phyloP scores from a whole-genome alignment of 2,888 invertebrate genomes.

The Tipula vernalis region DNA sequence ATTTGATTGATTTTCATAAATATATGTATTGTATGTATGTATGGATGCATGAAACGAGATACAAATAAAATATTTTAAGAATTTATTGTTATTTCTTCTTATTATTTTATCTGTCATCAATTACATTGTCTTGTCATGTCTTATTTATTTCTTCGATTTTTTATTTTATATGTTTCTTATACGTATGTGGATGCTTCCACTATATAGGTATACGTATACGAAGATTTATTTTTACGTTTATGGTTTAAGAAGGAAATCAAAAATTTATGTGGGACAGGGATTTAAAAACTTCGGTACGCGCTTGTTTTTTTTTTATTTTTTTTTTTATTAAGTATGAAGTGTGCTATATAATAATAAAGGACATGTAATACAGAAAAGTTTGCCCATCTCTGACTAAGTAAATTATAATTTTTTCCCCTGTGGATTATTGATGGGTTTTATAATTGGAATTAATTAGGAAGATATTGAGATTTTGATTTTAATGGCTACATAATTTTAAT shows the following conservation, averaged over 20 bases:
- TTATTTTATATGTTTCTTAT: neutral
- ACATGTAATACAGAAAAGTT: neutral
- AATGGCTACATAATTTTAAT: neutral
- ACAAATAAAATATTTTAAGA: neutral
- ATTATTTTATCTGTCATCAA: slow-evolving; percentile 5
- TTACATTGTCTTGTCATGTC: slow-evolving; percentile 8
- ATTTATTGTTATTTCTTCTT: neutral
- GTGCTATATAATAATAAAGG: neutral
- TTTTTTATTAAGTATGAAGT: neutral
- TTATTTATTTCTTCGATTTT: neutral
- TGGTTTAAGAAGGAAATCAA: neutral
- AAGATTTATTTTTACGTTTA: neutral
- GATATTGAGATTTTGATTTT: neutral
- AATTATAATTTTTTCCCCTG: neutral
- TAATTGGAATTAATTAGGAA: neutral
- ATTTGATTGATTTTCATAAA: slow-evolving; percentile 4
- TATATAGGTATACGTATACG: neutral
- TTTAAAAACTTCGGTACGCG: neutral
- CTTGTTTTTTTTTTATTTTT: neutral
- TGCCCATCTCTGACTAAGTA: neutral
- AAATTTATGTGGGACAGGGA: neutral
- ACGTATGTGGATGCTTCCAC: neutral
- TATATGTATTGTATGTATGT: neutral
- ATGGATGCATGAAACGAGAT: neutral
- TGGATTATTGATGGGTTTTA: neutral